Conservation (phyloP, 1,140 invertebrate genomes). For the Drosophila mauritiana region DNA sequence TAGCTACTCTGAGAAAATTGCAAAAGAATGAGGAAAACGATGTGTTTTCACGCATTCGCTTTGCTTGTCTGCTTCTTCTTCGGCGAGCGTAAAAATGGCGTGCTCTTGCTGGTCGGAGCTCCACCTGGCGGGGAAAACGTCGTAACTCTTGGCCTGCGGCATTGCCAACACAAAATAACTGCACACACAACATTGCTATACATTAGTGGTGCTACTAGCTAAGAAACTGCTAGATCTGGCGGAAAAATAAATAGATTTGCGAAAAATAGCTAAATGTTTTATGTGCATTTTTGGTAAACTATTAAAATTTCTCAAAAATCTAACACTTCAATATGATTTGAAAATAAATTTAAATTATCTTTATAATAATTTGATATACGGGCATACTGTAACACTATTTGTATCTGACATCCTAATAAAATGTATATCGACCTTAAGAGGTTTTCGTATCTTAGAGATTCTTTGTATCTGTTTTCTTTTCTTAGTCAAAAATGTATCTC, state of each 20-base stretch:
- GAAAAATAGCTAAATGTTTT: background rate
- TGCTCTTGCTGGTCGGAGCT: constrained; percentile 13
- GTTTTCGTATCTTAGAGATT: no score
- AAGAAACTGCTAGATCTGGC: constrained; percentile 1
- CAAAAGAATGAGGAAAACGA: constrained; percentile 17
- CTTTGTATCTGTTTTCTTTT: no score
- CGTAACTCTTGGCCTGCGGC: background rate
- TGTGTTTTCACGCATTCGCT: constrained; percentile 39
- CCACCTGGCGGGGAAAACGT: background rate
- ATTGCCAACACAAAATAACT: constrained; percentile 20
- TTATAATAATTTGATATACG: no score
- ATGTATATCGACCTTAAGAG: no score
- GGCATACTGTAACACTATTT: no score
- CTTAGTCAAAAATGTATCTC: no score
- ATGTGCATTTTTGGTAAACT: background rate
- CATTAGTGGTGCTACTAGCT: constrained; percentile 4
- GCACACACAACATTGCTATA: constrained; percentile 10
- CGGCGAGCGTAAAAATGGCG: constrained; percentile 27
- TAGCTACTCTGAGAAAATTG: background rate
- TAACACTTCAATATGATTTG: no score
- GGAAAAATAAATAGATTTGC: background rate
- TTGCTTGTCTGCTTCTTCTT: constrained; percentile 27
- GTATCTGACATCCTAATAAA: no score
- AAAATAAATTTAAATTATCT: no score
- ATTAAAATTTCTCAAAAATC: background rate